A percentile compares a stretch with the other conserved stretches of the same genome.
These are phyloP conservation scores for Melanocharis versteri DNA, from an alignment of 2,113 vertebrate species.

Conservation along the genomic window DNA sequence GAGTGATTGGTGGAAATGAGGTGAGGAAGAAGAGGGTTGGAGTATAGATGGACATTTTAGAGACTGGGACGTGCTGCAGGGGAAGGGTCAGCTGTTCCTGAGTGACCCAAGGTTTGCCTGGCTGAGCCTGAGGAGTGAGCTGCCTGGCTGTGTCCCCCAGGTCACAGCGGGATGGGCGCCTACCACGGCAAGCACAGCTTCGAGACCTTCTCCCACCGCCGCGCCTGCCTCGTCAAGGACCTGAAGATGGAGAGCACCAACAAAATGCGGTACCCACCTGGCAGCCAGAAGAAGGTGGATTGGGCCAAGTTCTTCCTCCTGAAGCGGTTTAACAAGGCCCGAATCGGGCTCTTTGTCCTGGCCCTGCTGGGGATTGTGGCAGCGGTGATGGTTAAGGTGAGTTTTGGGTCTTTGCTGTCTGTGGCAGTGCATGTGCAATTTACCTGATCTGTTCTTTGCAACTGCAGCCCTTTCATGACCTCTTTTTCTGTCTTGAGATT, in stretches of 20 bases:
- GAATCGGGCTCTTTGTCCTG: slow-evolving; percentile 59
- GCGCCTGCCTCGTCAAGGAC: slow-evolving; percentile 81
- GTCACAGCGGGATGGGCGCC: slow-evolving; percentile 85
- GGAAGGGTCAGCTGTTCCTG: neutral
- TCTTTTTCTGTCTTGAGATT: neutral
- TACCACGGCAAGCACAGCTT: slow-evolving; percentile 88
- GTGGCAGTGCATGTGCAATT: fast-evolving
- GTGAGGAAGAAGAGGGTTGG: neutral
- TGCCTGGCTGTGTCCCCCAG: slow-evolving; percentile 47
- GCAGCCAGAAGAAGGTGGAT: slow-evolving; percentile 75
- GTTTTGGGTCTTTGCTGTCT: neutral
- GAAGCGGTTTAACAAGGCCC: slow-evolving; percentile 68
- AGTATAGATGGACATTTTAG: too few relatives aligned
- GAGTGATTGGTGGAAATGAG: neutral
- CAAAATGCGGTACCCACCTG: slow-evolving; percentile 25
- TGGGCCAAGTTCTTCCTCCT: slow-evolving; percentile 77
- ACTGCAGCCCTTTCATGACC: neutral
- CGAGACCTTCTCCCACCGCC: slow-evolving; percentile 85
- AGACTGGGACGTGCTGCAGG: neutral
- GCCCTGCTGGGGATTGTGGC: slow-evolving; percentile 68
- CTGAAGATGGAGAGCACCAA: slow-evolving; percentile 80
- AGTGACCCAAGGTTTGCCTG: neutral
- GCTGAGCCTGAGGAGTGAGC: neutral
- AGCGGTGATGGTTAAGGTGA: slow-evolving; percentile 74
- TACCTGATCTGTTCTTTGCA: neutral